Conservation (phyloP, 2,113 vertebrate genomes). For the Anguilla japonica region DNA sequence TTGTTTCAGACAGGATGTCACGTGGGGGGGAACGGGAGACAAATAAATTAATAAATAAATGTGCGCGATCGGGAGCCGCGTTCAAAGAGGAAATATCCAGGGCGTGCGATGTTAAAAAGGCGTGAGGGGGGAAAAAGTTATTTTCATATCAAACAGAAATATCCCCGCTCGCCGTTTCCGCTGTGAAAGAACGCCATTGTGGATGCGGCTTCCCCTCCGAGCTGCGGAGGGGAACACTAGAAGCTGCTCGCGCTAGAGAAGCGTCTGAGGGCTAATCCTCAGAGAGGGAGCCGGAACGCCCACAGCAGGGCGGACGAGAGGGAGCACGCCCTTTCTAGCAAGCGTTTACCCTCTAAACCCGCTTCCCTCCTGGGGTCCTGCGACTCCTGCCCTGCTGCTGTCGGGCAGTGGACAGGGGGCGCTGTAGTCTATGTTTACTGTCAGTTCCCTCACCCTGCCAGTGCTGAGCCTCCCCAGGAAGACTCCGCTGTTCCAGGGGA, state of each 20-base stretch:
- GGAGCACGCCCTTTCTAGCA: neutral
- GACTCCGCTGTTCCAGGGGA: neutral
- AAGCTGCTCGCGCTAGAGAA: neutral
- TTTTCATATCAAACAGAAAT: neutral
- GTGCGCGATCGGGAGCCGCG: neutral
- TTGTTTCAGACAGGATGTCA: slow-evolving; percentile 4
- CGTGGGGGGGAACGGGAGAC: neutral
- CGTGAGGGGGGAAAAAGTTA: neutral
- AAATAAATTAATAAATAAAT: slow-evolving; percentile 7
- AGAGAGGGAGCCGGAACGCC: neutral
- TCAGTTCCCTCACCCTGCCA: neutral
- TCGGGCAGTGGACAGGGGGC: neutral
- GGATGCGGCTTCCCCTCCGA: neutral
- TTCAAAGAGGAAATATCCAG: neutral
- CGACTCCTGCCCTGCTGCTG: neutral
- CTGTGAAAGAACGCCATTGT: slow-evolving; percentile 1
- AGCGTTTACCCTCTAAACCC: neutral
- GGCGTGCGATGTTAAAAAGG: neutral
- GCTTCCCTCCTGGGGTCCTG: neutral
- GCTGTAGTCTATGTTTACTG: too few relatives aligned
- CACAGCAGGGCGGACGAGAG: neutral
- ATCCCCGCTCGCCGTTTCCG: neutral
- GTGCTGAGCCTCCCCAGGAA: neutral
- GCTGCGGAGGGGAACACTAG: neutral
- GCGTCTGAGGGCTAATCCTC: neutral